A percentile compares a stretch with the other conserved stretches of the same genome.
Evolutionary conservation across 2,113 vertebrate species (phyloP).

Genomic region (Megaleporinus macrocephalus): DNA sequence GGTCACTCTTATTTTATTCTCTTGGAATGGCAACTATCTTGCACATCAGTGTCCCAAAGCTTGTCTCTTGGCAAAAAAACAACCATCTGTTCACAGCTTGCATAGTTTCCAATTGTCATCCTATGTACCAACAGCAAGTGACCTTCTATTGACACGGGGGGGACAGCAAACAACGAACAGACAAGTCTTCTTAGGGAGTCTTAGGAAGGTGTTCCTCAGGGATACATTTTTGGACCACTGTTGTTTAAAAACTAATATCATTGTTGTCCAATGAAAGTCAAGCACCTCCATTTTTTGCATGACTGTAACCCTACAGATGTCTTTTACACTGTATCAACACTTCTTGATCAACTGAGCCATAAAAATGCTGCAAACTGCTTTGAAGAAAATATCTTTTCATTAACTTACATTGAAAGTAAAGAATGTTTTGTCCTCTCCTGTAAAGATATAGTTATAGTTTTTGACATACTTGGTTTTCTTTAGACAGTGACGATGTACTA

Average conservation of each 20-base stretch:
- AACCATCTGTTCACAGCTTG: neutral
- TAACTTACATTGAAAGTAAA: no score
- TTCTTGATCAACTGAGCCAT: no score
- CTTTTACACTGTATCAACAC: no score
- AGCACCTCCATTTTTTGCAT: no score
- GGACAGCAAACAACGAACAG: neutral
- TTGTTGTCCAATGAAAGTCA: no score
- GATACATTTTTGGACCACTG: neutral
- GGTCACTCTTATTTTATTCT: neutral
- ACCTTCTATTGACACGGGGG: neutral
- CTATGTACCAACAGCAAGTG: neutral
- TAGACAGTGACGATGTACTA: no score
- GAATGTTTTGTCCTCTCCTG: no score
- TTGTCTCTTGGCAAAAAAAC: neutral
- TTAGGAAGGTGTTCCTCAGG: constrained; percentile 12
- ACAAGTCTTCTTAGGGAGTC: neutral
- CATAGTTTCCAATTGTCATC: neutral
- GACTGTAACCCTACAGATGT: no score
- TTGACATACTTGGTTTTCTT: no score
- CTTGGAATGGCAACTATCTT: neutral
- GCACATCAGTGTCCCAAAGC: neutral
- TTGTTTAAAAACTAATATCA: neutral
- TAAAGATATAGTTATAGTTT: no score
- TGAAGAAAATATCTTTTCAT: no score
- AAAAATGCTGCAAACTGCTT: no score